phyloP scores from a whole-genome alignment of 2,797 vertebrate species.

The Cossypha niveicapilla region DNA sequence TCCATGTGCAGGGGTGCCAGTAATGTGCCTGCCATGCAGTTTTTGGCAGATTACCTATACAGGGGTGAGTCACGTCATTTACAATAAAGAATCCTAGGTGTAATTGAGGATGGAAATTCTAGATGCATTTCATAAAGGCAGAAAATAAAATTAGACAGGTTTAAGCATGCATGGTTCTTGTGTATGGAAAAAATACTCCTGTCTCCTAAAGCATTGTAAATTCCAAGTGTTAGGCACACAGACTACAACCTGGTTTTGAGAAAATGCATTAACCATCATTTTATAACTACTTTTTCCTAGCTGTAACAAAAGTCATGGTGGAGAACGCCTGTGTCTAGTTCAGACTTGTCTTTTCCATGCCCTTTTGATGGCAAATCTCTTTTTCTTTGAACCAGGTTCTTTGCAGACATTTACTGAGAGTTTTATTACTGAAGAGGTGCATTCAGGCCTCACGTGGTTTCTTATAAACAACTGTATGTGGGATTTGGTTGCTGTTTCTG shows the following conservation, averaged over 20 bases:
- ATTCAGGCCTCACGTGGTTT: background rate
- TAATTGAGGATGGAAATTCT: constrained; percentile 34
- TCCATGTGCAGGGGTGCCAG: background rate
- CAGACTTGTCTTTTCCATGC: background rate
- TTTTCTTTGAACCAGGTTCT: background rate
- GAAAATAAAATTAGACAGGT: constrained; percentile 13
- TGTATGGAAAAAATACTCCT: background rate
- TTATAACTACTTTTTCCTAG: background rate
- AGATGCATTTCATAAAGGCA: background rate
- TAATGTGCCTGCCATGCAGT: background rate
- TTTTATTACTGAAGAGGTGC: background rate
- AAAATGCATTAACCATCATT: background rate
- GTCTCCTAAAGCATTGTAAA: background rate
- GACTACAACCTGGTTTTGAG: background rate
- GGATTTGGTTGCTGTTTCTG: background rate
- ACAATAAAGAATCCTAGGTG: background rate
- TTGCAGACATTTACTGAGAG: background rate
- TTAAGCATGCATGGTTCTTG: background rate
- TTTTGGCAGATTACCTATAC: constrained; percentile 13
- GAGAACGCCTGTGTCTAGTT: background rate
- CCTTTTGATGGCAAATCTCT: background rate
- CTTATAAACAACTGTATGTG: background rate
- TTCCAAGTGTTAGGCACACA: background rate
- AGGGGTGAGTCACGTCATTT: background rate
- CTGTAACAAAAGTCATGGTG: background rate